These are phyloP conservation scores for Drosophila paracracens DNA, from an alignment of 2,888 invertebrate genomes.

Conservation along the genomic window DNA sequence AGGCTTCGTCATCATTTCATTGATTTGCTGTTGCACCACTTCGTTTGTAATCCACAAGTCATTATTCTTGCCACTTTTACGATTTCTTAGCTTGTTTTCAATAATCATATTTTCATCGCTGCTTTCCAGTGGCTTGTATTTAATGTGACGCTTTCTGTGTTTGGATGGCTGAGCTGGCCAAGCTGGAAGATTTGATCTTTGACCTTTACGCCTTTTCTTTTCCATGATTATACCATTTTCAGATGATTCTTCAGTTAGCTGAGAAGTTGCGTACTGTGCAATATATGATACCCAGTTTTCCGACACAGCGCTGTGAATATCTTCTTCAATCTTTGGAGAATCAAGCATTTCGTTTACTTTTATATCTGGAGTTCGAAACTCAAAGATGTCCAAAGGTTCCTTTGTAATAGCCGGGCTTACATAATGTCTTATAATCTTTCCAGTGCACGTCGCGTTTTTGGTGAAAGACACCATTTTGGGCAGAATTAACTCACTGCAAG, in stretches of 20 bases:
- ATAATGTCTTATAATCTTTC: not conserved
- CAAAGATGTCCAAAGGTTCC: constrained; percentile 21
- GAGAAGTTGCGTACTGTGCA: not conserved
- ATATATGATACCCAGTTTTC: not conserved
- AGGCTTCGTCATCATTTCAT: constrained; percentile 61
- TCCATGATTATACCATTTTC: too few species aligned
- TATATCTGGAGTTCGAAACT: constrained; percentile 63
- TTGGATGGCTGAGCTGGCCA: constrained; percentile 46
- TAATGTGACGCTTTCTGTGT: constrained; percentile 14
- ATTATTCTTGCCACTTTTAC: not conserved
- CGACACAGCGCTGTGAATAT: not conserved
- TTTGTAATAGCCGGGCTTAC: not conserved
- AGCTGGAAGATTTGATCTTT: constrained; percentile 15
- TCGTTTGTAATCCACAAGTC: constrained; percentile 30
- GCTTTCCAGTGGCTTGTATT: constrained; percentile 14
- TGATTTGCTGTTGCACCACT: constrained; percentile 32
- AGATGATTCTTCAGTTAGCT: not conserved
- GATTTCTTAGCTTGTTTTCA: not conserved
- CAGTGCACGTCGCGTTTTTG: not conserved
- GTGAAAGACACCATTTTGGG: constrained; percentile 26
- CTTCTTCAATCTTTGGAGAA: not conserved
- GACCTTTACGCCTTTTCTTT: not conserved
- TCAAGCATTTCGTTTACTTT: not conserved
- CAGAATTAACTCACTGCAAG: constrained; percentile 17
- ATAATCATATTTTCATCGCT: not conserved